phyloP scores from a whole-genome alignment of 2,113 vertebrate species.

The Globicephala melas region DNA sequence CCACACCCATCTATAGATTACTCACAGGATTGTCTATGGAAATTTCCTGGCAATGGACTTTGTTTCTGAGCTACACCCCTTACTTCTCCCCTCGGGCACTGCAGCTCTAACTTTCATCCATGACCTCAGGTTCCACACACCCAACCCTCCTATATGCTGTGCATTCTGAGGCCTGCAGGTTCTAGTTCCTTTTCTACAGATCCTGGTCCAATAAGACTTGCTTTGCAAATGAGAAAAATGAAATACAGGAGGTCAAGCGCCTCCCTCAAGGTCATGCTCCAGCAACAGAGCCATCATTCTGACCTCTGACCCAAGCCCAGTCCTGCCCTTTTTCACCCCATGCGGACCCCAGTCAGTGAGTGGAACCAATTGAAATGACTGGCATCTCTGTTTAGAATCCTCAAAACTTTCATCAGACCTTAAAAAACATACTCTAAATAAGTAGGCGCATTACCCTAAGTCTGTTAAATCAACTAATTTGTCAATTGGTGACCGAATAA shows the following conservation, averaged over 20 bases:
- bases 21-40: neutral
- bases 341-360: too few relatives aligned
- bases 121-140: neutral
- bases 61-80: neutral
- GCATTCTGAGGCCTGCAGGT: neutral
- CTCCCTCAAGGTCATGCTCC: neutral
- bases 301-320: neutral
- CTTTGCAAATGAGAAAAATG: neutral
- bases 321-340: neutral
- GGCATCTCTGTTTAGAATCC: neutral
- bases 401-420: neutral
- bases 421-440: neutral
- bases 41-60: neutral
- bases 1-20: neutral
- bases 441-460: neutral
- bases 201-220: neutral
- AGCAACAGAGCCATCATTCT: neutral
- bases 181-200: neutral
- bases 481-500: neutral
- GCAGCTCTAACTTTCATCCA: neutral
- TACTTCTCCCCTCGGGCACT: accelerated
- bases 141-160: neutral
- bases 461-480: neutral
- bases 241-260: neutral
- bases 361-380: neutral